phyloP scores from a whole-genome alignment of 2,113 vertebrate genomes.

The Cinclus mexicanus region DNA sequence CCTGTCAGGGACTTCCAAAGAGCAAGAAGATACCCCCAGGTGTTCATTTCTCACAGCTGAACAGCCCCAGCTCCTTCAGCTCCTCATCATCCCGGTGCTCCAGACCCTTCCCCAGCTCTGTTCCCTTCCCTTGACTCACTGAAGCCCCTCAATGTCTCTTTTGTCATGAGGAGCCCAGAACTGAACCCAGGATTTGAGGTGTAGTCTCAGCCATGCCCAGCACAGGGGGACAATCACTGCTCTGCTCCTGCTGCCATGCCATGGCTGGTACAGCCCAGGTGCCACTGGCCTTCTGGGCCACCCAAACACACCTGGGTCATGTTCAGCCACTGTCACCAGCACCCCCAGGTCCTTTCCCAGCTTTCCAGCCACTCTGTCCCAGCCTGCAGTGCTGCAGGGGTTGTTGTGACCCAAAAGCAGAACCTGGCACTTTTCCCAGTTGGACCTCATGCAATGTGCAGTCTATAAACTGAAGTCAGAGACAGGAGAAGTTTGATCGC shows the following conservation, averaged over 20 bases:
- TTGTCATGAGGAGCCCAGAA: rapidly evolving
- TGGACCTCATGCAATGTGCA: not conserved
- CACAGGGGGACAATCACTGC: not conserved
- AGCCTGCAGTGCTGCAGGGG: not conserved
- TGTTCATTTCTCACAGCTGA: not conserved
- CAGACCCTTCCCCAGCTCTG: rapidly evolving
- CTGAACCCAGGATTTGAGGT: rapidly evolving
- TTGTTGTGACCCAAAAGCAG: not conserved
- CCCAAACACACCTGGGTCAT: rapidly evolving
- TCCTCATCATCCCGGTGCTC: not conserved
- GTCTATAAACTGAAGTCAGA: rapidly evolving
- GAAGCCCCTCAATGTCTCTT: not conserved
- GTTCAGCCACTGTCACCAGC: rapidly evolving
- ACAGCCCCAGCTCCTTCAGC: not conserved
- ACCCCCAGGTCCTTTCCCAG: not conserved
- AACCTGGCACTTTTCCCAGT: not conserved
- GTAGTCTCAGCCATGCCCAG: not conserved
- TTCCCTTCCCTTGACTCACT: rapidly evolving
- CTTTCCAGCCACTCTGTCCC: not conserved
- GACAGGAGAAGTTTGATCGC: not conserved
- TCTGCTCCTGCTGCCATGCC: not conserved
- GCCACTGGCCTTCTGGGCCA: not conserved
- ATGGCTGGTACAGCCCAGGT: rapidly evolving
- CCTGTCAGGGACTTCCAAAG: not conserved
- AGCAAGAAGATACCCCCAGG: not conserved